Percentiles rank a stretch among this genome's conserved stretches.
Conservation (phyloP, 2,888 invertebrate species). For the Chouioia cunea region DNA sequence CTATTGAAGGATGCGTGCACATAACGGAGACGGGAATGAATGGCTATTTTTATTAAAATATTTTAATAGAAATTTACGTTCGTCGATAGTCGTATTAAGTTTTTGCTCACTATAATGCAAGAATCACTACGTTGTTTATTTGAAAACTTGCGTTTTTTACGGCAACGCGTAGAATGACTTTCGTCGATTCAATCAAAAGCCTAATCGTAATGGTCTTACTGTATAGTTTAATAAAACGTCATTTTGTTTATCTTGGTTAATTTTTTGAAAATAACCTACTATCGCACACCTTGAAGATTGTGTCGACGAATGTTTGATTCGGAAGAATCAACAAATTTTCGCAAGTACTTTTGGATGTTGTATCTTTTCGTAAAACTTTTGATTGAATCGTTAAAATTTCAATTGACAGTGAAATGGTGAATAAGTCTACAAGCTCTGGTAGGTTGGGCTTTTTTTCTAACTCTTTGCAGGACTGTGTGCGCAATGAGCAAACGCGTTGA, state of each 20-base stretch:
- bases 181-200: constrained; percentile 23
- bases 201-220: constrained; percentile 6
- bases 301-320: too few relatives aligned
- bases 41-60: constrained; percentile 13
- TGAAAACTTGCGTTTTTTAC: not conserved
- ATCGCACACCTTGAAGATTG: too few relatives aligned
- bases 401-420: not conserved
- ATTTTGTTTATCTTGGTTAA: constrained; percentile 13
- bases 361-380: too few relatives aligned
- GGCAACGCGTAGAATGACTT: constrained; percentile 18
- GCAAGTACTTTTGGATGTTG: too few relatives aligned
- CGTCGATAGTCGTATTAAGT: constrained; percentile 54
- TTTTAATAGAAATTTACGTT: constrained; percentile 57
- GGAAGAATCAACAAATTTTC: too few relatives aligned
- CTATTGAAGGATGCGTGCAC: constrained; percentile 26
- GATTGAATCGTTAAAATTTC: too few relatives aligned
- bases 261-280: constrained; percentile 1
- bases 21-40: constrained; percentile 32
- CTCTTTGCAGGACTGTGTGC: too few relatives aligned
- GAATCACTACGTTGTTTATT: constrained; percentile 12
- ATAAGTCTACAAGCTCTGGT: constrained; percentile 19
- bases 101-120: constrained; percentile 51
- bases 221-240: not conserved
- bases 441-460: constrained; percentile 9
- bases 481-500: too few relatives aligned